Conservation (phyloP, 2,797 vertebrate species). For the Acanthopagrus latus region DNA sequence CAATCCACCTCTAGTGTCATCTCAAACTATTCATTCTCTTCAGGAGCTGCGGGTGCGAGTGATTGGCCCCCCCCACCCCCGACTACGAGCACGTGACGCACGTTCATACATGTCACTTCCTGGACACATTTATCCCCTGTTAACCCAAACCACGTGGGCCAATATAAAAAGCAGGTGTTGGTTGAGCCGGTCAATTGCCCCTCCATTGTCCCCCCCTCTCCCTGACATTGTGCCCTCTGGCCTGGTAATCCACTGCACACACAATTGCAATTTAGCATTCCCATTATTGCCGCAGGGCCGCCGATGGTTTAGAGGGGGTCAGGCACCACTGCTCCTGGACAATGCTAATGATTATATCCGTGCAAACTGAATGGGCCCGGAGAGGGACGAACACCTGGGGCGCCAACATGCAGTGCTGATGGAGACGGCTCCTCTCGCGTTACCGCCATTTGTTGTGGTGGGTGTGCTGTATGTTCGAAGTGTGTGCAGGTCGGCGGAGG, state of each 20-base stretch:
- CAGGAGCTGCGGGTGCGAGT: background rate
- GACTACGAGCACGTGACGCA: slow-evolving; percentile 2
- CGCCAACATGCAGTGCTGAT: slow-evolving; percentile 27
- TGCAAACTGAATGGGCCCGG: slow-evolving; percentile 55
- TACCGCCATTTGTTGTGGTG: slow-evolving; percentile 11
- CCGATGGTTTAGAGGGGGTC: slow-evolving; percentile 72
- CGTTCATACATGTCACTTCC: slow-evolving; percentile 34
- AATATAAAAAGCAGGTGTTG: slow-evolving; percentile 65
- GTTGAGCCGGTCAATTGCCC: slow-evolving; percentile 65
- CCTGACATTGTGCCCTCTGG: slow-evolving; percentile 61
- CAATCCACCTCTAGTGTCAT: slow-evolving; percentile 44
- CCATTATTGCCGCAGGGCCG: slow-evolving; percentile 72
- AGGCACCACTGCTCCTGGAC: slow-evolving; percentile 75
- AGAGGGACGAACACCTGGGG: slow-evolving; percentile 58
- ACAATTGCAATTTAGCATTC: slow-evolving; percentile 79
- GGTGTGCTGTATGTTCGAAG: slow-evolving; percentile 1
- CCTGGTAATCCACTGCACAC: slow-evolving; percentile 72
- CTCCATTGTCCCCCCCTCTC: slow-evolving; percentile 55
- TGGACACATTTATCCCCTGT: slow-evolving; percentile 38
- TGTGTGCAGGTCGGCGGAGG: slow-evolving; percentile 1
- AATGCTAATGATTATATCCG: slow-evolving; percentile 74
- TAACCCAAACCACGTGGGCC: slow-evolving; percentile 47
- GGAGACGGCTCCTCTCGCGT: slow-evolving; percentile 28
- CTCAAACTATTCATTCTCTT: slow-evolving; percentile 30
- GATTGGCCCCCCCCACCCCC: too few relatives aligned